phyloP scores from a whole-genome alignment of 2,113 vertebrate species.

The Centrocercus urophasianus region DNA sequence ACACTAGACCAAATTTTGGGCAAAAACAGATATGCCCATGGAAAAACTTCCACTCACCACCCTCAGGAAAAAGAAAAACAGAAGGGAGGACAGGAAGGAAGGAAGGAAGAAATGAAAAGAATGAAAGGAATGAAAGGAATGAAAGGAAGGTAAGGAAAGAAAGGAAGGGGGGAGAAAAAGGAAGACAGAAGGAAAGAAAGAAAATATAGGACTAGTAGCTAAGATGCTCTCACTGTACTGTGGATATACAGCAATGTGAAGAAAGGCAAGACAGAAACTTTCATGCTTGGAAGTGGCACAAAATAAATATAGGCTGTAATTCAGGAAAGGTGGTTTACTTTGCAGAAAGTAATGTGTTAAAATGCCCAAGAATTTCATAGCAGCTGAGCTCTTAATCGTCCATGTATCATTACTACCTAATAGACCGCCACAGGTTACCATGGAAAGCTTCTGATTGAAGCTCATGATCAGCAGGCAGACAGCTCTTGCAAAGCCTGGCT shows the following conservation, averaged over 20 bases:
- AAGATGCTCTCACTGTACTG: background rate
- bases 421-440: background rate
- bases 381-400: background rate
- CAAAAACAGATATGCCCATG: background rate
- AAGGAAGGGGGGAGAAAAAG: background rate
- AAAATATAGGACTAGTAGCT: background rate
- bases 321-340: background rate
- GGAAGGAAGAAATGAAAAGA: too few relatives aligned
- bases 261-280: background rate
- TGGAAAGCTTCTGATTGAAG: background rate
- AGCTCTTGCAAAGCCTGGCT: background rate
- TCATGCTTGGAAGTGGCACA: background rate
- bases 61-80: background rate
- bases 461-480: background rate
- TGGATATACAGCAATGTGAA: background rate
- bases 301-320: background rate
- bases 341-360: background rate
- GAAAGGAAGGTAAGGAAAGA: too few relatives aligned
- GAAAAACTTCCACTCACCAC: background rate
- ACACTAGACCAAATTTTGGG: background rate
- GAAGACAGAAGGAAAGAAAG: background rate
- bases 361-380: background rate
- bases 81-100: too few relatives aligned
- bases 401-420: background rate
- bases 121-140: too few relatives aligned